Evolutionary conservation across 2,797 vertebrate species (phyloP), one percentile per base, ranked within the genome.

Genomic region (Silurus lanzhouensis): DNA sequence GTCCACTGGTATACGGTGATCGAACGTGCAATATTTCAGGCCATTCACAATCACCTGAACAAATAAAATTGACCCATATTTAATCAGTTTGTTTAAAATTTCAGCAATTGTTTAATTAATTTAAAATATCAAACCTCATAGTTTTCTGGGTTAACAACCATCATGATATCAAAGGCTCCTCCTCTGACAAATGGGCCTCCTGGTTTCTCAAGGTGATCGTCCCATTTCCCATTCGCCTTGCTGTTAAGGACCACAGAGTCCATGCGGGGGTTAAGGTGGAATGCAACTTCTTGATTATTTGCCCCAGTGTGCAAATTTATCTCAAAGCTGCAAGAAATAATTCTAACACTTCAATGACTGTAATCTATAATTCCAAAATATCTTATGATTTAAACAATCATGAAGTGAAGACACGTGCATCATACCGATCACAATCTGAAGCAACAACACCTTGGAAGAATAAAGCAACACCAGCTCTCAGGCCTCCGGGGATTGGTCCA

Each of bases 141-240:
- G 19, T n/a, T 9, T 76, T 77, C 60, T 55, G 25, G 22, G 57
- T 31, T 83, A 38, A 84, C 10, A 68, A 77, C 72, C 27, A 84
- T 77, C 48, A 84, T 66, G 19, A 84, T 77, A 38, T 77, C 83
- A 58, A 84, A 84, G 25, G 27, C 61, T 77, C 31, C 60, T 66
- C 44, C 70, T 55, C 52, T 66, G 20, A 25, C 71, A 83, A 83
- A 83, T 22, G 82, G 44, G 15, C 14, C 4, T 71, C 31, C 15
- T 27, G 3, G 27, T 38, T 1, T 57, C 3, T 70, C 20, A 20
- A 12, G 6, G 3, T 31, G 0, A 12, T 58, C 0, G 2, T 17
- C 20, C 82, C 68, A 83, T 15, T 0, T 17, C 1, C 38, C 57
- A 3, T 20, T 48, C 19, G 17, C 38, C n/a, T 12, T 22, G 71